phyloP scores from a whole-genome alignment of 2,113 vertebrate genomes.

The Archilochus colubris region DNA sequence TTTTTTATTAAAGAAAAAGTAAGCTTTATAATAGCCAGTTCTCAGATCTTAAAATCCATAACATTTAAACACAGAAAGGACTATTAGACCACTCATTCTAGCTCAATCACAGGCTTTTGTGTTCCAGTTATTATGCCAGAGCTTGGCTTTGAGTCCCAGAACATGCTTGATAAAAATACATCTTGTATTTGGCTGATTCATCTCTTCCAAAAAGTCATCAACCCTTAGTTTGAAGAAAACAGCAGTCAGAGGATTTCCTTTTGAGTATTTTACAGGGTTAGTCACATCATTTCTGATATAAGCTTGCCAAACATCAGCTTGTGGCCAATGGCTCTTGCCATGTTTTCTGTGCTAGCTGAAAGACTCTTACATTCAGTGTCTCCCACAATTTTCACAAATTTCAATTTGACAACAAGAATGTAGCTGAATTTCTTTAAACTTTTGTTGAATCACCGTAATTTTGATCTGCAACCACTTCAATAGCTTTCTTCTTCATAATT shows the following conservation, averaged over 20 bases:
- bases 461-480: neutral
- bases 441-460: neutral
- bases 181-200: neutral
- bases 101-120: neutral
- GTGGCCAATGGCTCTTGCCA: neutral
- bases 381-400: neutral
- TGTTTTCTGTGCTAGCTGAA: neutral
- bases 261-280: neutral
- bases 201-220: neutral
- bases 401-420: neutral
- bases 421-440: neutral
- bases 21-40: neutral
- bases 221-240: neutral
- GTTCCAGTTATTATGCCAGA: neutral
- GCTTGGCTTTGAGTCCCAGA: neutral
- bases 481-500: neutral
- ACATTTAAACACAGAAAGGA: neutral
- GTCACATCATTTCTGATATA: neutral
- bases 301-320: neutral
- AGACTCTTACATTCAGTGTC: neutral
- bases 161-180: neutral
- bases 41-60: neutral
- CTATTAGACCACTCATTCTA: neutral
- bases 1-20: neutral
- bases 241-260: neutral